Evolutionary conservation across 2,113 vertebrate genomes (phyloP).

Genomic region (Colius striatus): DNA sequence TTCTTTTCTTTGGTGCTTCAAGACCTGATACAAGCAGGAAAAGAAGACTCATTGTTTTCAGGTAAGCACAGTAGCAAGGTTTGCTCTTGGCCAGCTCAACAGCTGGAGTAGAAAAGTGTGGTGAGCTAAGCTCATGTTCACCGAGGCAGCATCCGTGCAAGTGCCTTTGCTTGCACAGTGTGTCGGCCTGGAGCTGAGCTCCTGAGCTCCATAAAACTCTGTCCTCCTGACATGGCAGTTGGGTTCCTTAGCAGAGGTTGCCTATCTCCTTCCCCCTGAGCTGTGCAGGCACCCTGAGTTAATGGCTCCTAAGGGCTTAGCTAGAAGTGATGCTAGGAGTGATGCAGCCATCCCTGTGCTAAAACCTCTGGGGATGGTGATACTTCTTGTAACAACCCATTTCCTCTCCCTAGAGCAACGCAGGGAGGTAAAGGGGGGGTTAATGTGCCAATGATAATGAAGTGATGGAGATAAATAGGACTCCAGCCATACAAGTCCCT

Average conservation of each 20-base stretch:
- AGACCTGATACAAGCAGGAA: background rate
- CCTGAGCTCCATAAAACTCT: background rate
- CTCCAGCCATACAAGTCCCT: accelerated
- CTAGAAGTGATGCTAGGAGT: background rate
- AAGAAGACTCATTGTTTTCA: background rate
- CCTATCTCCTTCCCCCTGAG: background rate
- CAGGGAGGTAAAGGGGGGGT: background rate
- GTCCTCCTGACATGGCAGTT: background rate
- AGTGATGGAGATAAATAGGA: background rate
- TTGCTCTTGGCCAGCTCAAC: background rate
- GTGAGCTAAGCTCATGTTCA: background rate
- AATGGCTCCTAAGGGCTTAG: background rate
- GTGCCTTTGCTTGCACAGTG: background rate
- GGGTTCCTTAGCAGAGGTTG: background rate
- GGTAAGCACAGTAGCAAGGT: background rate
- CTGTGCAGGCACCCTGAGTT: background rate
- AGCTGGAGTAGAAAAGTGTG: background rate
- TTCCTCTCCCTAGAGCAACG: background rate
- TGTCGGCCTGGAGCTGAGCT: background rate
- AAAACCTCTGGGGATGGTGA: background rate
- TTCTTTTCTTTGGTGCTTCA: background rate
- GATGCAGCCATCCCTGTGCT: background rate
- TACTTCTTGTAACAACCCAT: background rate
- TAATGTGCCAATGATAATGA: background rate
- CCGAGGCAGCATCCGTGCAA: accelerated